Base-by-base conservation (phyloP, 2,113 vertebrate species). In the Leuciscus idus region DNA sequence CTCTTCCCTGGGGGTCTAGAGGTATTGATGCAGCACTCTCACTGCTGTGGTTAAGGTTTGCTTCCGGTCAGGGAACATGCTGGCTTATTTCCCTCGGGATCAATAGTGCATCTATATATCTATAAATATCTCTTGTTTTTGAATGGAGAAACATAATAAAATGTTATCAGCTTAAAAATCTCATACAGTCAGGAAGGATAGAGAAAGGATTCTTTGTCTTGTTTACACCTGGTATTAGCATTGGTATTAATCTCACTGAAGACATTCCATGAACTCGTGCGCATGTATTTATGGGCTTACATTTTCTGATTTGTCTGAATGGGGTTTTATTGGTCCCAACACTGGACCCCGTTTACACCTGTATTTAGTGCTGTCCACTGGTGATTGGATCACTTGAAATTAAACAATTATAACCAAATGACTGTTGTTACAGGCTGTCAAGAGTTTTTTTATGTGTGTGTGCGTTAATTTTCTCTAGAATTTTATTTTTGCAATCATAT, bases 21-120 rank as follows among this genome's bases (percentile, higher is more conserved):
- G n/a, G 73, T 55, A 77, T 77, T 77, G 75, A 55, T 77, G 17
- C 50, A 77, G 66, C 6, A 15, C 50, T 33, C 70, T 39, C 50
- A 57, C 46, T 55, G 75, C 75, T 77, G 46, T 30, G 23, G 73
- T 75, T 50, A 75, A 75, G 73, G 21, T 17, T 75, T 50, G 43
- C 43, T 77, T 77, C 50, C 9, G 48, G 17, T 23, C 28, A 9
- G 26, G 50, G 75, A 77, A 19, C 50, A 33, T 33, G 75, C 50
- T 77, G 52, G 26, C 50, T 55, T 55, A 26, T 21, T 50, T 77
- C 21, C 48, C 46, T 28, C 48, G 1, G 50, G 75, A 77, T 77
- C 50, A 55, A 77, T 30, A 77, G 17, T 21, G 46, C 9, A 11
- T 55, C 46, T 43, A 43, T 43, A 43, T 12, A 39, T 43, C 36